Base-by-base conservation (phyloP, 53 echinoderm and acorn worm genomes). In the Crossaster papposus region DNA sequence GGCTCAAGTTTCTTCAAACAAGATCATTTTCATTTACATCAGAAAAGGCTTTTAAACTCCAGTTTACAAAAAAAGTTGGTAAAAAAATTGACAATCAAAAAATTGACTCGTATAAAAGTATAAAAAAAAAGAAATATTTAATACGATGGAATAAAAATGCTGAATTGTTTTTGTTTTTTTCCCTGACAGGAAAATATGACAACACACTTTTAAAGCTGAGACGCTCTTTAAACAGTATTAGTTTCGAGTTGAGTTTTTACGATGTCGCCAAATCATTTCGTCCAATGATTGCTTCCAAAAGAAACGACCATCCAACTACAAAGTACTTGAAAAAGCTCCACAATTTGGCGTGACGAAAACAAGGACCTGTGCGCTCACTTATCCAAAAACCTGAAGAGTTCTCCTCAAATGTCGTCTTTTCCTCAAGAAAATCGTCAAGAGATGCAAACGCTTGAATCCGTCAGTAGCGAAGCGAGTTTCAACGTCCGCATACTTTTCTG, bases 91-190 rank as follows among this genome's bases (percentile, higher is more conserved):
- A 33, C 72, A 84, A 13, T 52, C 72, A 52, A 50, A 72, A 84
- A 82, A 68, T 68, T 36, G 44, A 83, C 23, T 30, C 1, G 65
- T 83, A 83, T 65, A 83, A 83, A 83, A 83, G 38, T 83, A 83
- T 83, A 83, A 83, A 82, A 83, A 82, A 83, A 83, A 44, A 9
- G 44, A 44, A 44, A 44, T 9, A 9, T 7, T 28, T 3, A n/a
- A 68, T 28, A 68, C 68, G 68, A 64, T 62, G 63, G 83, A 44
- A 83, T 51, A 36, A 54, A 62, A 65, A 51, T 37, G 83, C 83
- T 37, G 1, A 83, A 14, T 24, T 50, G 24, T 38, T 44, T 65
- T 64, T n/a, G n/a, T n/a, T n/a, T 34, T 34, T 34, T 44, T 33
- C 36, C 68, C 68, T 5, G 11, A 23, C 28, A 3, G 22, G 28